Base-by-base conservation (phyloP, 2,113 vertebrate species). In the Orcinus orca region DNA sequence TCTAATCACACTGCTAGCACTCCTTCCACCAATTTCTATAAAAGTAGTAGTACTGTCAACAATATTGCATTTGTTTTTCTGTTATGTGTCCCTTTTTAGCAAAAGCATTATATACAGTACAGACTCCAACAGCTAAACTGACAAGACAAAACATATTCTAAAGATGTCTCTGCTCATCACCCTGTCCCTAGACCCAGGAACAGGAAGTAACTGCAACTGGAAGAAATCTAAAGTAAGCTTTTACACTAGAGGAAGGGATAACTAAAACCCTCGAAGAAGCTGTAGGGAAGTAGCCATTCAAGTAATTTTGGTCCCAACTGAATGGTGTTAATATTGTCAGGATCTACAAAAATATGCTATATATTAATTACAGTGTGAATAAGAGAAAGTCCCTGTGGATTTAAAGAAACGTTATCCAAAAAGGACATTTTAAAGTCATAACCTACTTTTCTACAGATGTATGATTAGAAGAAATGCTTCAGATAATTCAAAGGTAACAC, bases 371-470 rank as follows among this genome's bases (percentile, higher is more conserved):
- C 36, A 83, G 21, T 15, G 36, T 77, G 36, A 82, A 63, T 41
- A 79, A 79, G 33, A 83, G 17, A 70, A 62, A 84, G 12, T 11
- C 31, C 44, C 23, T 85, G 12, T 36, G 38, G 33, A 71, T 38
- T 67, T 87, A 76, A 93, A 92, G 58, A 84, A 79, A 55, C 80
- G 25, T 53, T 77, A 92, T 26, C 62, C 26, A 82, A 89, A 89
- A 89, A 79, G 58, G 63, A 83, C 58, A 94, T 76, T 90, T 82
- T 77, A 18, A 92, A 84, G n/a, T 62, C 60, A 89, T 44, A 80
- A 80, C 5, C 12, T 92, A 65, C 53, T 95, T 81, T 95, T 73
- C 77, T 20, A n/a, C 53, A 93, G 53, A 71, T 44, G 55, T 0
- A 60, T 25, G 6, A 92, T 79, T 23, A 76, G 33, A 81, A 76